Evolutionary conservation across 2,113 vertebrate species (phyloP), one percentile per base, ranked within the genome.

Genomic region (Ovis canadensis): DNA sequence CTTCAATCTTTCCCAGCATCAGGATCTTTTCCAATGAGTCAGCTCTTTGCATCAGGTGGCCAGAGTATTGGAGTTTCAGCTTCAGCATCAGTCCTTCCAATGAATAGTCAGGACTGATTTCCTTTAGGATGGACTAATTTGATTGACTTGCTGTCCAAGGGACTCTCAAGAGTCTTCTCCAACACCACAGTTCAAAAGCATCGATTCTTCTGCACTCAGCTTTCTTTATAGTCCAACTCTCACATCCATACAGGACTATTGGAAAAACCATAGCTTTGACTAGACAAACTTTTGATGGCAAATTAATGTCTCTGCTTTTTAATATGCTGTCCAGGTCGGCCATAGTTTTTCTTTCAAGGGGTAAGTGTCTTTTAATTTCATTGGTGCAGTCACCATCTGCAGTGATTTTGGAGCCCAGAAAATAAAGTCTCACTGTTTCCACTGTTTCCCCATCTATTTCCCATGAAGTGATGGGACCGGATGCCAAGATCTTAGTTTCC

Each of bases 161-260:
- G 33, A 67, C 33, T n/a, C 62, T 67, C 2, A 67, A 67, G 33
- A 19, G 33, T 67, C 33, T 67, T n/a, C 62, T 67, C 62, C 33
- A 67, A 19, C 16, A 67, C 2, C 4, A 5, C 64, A n/a, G 16
- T n/a, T 67, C 64, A 64, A 17, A 64, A 64, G 3, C 31, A 64
- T n/a, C 3, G 8, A 4, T n/a, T n/a, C 14, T 64, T 33, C 4
- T 7, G 15, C 3, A 1, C 3, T 64, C 1, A n/a, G 31, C 7
- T 17, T 33, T 64, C 31, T 62, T 62, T 33, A 62, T 33, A 7
- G 6, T 16, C 31, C 60, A 33, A 33, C 60, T 7, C 60, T 16
- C 6, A 62, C 31, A 62, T 62, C 60, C 31, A 33, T 33, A 33
- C 31, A 16, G 15, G 14, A 62, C 60, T 15, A 33, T 6, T 62